phyloP scores from a whole-genome alignment of 2,113 vertebrate genomes.

The Alosa alosa region DNA sequence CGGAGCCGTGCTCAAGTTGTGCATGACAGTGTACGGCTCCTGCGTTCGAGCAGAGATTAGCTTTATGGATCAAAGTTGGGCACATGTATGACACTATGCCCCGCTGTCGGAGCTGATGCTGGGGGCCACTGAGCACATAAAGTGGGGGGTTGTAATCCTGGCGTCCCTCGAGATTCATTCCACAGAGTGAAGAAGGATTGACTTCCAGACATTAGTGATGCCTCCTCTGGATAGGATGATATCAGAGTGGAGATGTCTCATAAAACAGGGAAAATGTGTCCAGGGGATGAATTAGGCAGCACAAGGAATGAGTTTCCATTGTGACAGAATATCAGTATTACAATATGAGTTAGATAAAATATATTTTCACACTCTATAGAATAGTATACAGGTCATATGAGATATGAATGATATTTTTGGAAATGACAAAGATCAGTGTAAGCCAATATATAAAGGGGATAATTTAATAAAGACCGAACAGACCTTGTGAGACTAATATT shows the following conservation, averaged over 20 bases:
- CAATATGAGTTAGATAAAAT: not conserved
- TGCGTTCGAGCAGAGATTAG: slow-evolving; percentile 50
- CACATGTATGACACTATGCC: slow-evolving; percentile 36
- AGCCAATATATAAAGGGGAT: not conserved
- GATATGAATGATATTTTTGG: not conserved
- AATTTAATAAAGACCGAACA: not conserved
- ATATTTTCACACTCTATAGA: not conserved
- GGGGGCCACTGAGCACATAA: not conserved
- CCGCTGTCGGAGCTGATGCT: not conserved
- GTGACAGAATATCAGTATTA: not conserved
- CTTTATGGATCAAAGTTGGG: slow-evolving; percentile 44
- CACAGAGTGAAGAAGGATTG: not conserved
- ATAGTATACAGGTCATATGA: not conserved
- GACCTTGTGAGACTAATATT: not conserved
- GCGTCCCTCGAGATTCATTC: not conserved
- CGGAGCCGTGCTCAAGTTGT: slow-evolving; percentile 42
- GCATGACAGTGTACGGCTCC: slow-evolving; percentile 45
- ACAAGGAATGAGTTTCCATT: not conserved
- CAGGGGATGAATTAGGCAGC: not conserved
- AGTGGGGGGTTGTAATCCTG: not conserved
- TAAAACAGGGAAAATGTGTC: slow-evolving; percentile 8
- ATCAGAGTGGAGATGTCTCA: not conserved
- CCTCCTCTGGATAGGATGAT: not conserved
- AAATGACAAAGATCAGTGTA: not conserved
- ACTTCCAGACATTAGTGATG: not conserved